Conservation (phyloP, 2,888 invertebrate genomes). For the Melanchra persicariae region DNA sequence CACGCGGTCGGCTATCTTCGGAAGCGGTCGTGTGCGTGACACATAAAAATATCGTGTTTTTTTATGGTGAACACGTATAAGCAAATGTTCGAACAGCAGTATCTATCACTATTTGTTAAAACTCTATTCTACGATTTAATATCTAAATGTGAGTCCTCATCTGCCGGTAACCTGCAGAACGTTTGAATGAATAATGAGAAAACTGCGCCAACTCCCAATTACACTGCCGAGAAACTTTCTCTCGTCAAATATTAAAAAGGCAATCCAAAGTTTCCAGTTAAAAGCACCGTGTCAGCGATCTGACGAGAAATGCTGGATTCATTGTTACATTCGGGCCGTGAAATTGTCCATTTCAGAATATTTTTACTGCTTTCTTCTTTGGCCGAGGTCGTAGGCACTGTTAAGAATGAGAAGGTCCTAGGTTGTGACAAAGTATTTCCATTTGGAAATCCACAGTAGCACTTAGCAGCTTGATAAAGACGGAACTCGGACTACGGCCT, state of each 20-base stretch:
- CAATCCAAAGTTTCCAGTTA: constrained; percentile 37
- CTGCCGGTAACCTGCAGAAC: constrained; percentile 15
- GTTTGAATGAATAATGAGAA: constrained; percentile 46
- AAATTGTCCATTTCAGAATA: neutral
- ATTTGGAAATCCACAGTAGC: no score
- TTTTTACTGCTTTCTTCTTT: no score
- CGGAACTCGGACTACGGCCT: no score
- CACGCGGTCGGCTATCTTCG: no score
- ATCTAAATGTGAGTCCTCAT: neutral
- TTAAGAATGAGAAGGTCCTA: no score
- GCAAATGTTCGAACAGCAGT: no score
- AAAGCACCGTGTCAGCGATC: constrained; percentile 1
- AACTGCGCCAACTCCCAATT: constrained; percentile 38
- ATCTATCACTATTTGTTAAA: neutral
- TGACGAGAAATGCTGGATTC: neutral
- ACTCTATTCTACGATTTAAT: neutral
- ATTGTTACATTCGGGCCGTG: neutral
- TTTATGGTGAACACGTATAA: no score
- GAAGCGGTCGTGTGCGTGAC: no score
- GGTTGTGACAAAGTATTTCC: no score
- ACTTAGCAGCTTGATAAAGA: no score
- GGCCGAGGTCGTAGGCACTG: no score
- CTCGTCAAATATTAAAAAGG: constrained; percentile 51
- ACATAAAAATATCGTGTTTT: no score
- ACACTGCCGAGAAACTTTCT: constrained; percentile 36